A percentile compares a stretch with the other conserved stretches of the same genome.
These are phyloP conservation scores for Lamellibrachia luymesi DNA, from an alignment of 1,140 invertebrate genomes.

Conservation along the genomic window DNA sequence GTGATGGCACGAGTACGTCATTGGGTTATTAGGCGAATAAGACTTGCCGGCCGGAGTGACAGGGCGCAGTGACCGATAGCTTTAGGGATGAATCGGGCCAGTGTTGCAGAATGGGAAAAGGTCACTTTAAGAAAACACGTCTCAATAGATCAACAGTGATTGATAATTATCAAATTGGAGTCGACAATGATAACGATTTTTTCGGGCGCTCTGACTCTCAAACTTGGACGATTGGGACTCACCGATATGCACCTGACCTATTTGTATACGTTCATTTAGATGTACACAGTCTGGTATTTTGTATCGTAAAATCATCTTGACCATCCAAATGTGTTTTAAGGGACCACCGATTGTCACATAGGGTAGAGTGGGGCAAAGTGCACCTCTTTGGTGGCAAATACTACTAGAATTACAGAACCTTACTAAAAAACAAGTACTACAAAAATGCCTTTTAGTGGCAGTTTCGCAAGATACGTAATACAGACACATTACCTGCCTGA, in stretches of 20 bases:
- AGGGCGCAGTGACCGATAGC: background rate
- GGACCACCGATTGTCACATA: no score
- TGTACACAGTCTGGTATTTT: background rate
- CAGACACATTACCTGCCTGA: no score
- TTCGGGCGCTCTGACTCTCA: background rate
- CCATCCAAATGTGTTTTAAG: no score
- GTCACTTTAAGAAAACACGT: background rate
- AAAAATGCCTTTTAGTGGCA: no score
- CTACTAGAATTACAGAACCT: no score
- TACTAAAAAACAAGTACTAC: no score
- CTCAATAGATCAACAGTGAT: background rate
- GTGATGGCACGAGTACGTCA: background rate
- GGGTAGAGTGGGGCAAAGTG: no score
- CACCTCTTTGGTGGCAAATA: no score
- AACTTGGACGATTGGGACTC: background rate
- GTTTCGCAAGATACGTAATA: no score
- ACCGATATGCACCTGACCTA: background rate
- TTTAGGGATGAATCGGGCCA: no score
- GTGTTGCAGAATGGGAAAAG: background rate
- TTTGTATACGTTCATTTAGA: background rate
- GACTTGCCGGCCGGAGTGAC: background rate
- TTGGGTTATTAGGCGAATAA: background rate
- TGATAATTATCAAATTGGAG: background rate
- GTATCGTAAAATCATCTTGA: no score
- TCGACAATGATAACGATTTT: background rate